Conservation (phyloP, 64 coral and sea anemone species). For the Pocillopora verrucosa region DNA sequence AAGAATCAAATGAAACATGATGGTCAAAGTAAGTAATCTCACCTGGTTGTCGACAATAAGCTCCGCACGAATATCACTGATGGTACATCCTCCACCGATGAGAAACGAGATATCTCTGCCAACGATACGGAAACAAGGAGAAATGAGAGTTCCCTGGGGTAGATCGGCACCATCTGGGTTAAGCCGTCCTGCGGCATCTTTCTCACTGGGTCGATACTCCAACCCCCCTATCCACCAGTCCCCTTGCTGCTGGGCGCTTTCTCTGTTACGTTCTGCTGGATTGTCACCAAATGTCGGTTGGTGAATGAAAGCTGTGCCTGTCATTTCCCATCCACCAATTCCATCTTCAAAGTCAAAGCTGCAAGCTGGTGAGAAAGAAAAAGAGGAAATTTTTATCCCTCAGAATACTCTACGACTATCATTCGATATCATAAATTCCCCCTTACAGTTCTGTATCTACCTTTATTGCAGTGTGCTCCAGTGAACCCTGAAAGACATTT, state of each 20-base stretch:
- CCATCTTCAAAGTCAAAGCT: not conserved
- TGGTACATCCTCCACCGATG: conserved; percentile 58
- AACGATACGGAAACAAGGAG: conserved; percentile 13
- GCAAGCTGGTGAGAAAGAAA: not conserved
- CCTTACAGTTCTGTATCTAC: not conserved
- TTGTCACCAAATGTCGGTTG: not conserved
- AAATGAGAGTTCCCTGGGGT: conserved; percentile 46
- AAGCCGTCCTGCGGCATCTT: not conserved
- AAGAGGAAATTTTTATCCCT: too few relatives aligned
- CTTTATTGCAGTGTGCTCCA: not conserved
- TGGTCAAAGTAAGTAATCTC: not conserved
- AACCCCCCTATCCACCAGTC: not conserved
- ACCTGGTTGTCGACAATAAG: conserved; percentile 15
- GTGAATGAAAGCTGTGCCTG: not conserved
- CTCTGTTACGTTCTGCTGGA: not conserved
- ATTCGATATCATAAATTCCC: too few relatives aligned
- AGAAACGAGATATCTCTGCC: conserved; percentile 48
- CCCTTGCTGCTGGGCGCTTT: not conserved
- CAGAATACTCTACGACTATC: too few relatives aligned
- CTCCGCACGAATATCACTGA: conserved; percentile 25
- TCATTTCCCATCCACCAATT: not conserved
- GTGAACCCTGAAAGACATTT: not conserved
- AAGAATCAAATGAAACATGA: too few relatives aligned
- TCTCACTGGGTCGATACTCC: not conserved
- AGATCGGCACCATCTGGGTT: not conserved